Percentiles rank a stretch among this genome's conserved stretches.
Evolutionary conservation across 2,113 vertebrate species (phyloP).

Genomic region (Eublepharis macularius): DNA sequence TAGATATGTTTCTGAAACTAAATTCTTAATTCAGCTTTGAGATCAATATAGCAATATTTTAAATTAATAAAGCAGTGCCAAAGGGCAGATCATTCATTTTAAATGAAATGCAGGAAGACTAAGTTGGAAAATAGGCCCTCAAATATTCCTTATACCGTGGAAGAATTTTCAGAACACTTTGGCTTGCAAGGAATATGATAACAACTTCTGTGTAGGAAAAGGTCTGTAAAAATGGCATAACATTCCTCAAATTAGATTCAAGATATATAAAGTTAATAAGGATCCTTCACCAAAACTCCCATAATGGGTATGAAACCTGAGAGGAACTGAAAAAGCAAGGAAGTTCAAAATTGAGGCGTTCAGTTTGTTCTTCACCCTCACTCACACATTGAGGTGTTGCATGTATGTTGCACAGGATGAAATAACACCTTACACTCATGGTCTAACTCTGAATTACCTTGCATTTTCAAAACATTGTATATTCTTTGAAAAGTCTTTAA

Average conservation of each 20-base stretch:
- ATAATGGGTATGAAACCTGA: background rate
- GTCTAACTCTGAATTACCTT: conserved; percentile 1
- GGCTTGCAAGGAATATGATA: background rate
- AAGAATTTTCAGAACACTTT: background rate
- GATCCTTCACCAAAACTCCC: background rate
- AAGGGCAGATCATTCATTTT: background rate
- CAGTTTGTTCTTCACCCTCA: conserved; percentile 17
- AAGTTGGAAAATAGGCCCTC: too few relatives aligned
- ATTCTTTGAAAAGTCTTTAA: background rate
- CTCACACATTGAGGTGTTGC: conserved; percentile 20
- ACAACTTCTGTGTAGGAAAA: background rate
- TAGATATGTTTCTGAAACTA: background rate
- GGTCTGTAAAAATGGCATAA: background rate
- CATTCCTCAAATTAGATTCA: background rate
- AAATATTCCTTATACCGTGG: background rate
- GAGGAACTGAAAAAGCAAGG: conserved; percentile 21
- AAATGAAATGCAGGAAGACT: background rate
- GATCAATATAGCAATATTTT: background rate
- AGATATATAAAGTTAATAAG: background rate
- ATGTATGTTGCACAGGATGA: background rate
- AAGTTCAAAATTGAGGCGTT: conserved; percentile 30
- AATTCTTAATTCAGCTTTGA: background rate
- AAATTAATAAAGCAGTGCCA: background rate
- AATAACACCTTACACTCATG: background rate
- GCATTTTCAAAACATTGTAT: background rate